Percentiles rank a stretch among this genome's conserved stretches.
These are phyloP conservation scores for Xenentodon cancila DNA, from an alignment of 2,797 vertebrate genomes.

Conservation along the genomic window DNA sequence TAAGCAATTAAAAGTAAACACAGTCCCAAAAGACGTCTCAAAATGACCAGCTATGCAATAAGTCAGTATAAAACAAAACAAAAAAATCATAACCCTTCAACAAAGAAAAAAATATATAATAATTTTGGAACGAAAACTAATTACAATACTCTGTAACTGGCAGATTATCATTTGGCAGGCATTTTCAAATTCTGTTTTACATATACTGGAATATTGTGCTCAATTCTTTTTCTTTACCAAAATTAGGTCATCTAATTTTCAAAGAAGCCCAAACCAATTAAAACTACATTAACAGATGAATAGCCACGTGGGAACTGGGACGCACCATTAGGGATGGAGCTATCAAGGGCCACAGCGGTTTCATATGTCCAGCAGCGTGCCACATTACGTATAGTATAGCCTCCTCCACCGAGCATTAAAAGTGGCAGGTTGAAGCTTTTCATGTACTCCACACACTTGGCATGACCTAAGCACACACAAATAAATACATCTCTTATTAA, in stretches of 20 bases:
- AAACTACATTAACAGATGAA: not conserved
- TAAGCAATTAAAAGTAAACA: no score
- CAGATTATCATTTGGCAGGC: no score
- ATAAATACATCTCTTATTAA: not conserved
- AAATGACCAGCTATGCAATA: no score
- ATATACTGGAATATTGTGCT: no score
- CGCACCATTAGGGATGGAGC: slow-evolving; percentile 91
- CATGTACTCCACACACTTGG: slow-evolving; percentile 98
- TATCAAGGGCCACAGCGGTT: slow-evolving; percentile 94
- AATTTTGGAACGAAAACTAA: no score
- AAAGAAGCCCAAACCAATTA: not conserved
- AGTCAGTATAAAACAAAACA: no score
- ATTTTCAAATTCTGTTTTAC: no score
- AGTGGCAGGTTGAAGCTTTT: slow-evolving; percentile 97
- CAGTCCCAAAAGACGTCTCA: no score
- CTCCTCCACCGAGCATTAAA: slow-evolving; percentile 98
- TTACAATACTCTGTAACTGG: no score
- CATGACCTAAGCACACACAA: slow-evolving; percentile 84
- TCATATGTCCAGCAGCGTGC: slow-evolving; percentile 97
- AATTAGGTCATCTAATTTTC: not conserved
- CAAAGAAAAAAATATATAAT: no score
- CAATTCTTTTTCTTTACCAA: no score
- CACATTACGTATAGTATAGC: slow-evolving; percentile 97
- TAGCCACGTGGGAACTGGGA: not conserved
- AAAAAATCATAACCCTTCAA: no score